Evolutionary conservation across 1,140 invertebrate species (phyloP).

Genomic region (Amyelois transitella): DNA sequence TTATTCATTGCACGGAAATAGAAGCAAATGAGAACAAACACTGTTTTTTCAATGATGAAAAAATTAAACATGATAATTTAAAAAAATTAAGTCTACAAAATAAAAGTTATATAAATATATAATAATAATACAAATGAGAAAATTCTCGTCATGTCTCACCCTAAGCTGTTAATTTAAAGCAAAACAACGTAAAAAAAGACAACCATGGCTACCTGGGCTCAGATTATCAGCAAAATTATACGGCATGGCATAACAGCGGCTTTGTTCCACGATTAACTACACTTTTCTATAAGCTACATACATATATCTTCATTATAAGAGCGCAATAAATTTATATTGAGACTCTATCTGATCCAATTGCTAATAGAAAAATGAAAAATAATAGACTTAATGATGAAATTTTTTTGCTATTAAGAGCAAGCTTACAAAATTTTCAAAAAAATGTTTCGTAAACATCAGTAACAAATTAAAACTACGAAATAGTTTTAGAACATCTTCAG

Average conservation of each 20-base stretch:
- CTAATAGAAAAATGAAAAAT: conserved; percentile 2
- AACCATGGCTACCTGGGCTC: conserved; percentile 29
- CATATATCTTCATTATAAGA: conserved; percentile 62
- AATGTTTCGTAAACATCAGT: no score
- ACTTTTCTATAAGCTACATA: conserved; percentile 35
- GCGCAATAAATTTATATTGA: conserved; percentile 41
- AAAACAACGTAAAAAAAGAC: conserved; percentile 33
- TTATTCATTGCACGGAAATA: no score
- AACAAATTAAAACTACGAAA: neutral
- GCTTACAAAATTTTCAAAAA: no score
- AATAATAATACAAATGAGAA: neutral
- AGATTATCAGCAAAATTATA: conserved; percentile 55
- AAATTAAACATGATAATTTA: no score
- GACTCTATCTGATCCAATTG: conserved; percentile 10
- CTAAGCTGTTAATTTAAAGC: conserved; percentile 1
- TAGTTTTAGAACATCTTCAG: neutral
- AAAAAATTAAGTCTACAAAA: no score
- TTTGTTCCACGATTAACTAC: conserved; percentile 26
- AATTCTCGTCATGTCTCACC: neutral
- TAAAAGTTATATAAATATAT: no score
- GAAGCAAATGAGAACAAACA: no score
- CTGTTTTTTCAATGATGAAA: no score
- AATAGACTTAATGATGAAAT: no score
- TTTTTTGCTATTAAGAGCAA: no score
- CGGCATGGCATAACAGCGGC: conserved; percentile 24